Percentiles rank a stretch among this genome's conserved stretches.
These are phyloP conservation scores for Himalopsyche japonica DNA, from an alignment of 2,888 invertebrate species.

Conservation along the genomic window DNA sequence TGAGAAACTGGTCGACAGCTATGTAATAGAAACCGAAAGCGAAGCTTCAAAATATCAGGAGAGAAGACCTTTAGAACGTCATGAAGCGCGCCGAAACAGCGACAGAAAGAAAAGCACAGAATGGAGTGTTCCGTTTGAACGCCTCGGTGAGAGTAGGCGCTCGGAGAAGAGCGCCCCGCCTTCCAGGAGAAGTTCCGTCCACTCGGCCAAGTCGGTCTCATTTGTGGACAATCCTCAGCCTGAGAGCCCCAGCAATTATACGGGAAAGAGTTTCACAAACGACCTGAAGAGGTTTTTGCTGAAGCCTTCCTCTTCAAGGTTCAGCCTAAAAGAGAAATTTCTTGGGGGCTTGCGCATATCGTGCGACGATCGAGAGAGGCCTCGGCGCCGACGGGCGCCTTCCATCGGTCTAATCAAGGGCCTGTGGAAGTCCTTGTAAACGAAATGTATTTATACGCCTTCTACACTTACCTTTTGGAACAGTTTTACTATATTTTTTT, in stretches of 20 bases:
- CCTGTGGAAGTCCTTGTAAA: conserved; percentile 58
- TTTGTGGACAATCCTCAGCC: conserved; percentile 55
- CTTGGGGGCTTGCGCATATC: conserved; percentile 52
- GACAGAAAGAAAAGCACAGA: not conserved
- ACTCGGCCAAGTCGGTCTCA: conserved; percentile 58
- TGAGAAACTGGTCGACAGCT: conserved; percentile 30
- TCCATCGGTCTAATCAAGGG: conserved; percentile 58
- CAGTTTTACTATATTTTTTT: conserved; percentile 18
- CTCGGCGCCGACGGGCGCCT: conserved; percentile 55
- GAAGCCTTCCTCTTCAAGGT: conserved; percentile 53
- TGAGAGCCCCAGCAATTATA: conserved; percentile 51
- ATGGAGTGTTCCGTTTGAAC: conserved; percentile 45
- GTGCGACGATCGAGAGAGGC: conserved; percentile 49
- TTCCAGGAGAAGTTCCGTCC: conserved; percentile 52
- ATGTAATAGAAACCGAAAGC: conserved; percentile 41
- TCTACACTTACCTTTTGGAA: not conserved
- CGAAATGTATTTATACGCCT: not conserved
- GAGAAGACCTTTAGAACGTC: not conserved
- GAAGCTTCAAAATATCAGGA: conserved; percentile 4
- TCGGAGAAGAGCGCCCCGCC: conserved; percentile 43
- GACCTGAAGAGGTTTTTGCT: conserved; percentile 57
- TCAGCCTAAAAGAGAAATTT: conserved; percentile 56
- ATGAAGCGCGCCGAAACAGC: conserved; percentile 12
- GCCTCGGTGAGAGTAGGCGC: conserved; percentile 46
- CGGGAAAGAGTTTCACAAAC: conserved; percentile 59